Conservation (phyloP, 2,797 vertebrate genomes). For the Lateolabrax maculatus region DNA sequence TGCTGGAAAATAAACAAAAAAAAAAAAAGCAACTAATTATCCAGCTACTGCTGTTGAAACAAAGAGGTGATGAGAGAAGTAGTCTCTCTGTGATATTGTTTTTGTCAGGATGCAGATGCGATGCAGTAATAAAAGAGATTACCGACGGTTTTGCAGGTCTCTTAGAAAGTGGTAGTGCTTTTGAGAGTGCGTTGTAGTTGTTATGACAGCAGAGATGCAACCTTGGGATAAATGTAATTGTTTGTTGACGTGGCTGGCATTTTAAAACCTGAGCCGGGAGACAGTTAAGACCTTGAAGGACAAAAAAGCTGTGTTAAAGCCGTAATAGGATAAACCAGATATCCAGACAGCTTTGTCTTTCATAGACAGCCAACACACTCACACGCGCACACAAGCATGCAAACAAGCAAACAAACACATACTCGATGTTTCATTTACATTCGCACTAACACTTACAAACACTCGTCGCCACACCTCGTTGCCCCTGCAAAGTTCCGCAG, state of each 20-base stretch:
- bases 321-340: conserved; percentile 63
- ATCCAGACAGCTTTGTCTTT: conserved; percentile 47
- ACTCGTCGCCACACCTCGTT: conserved; percentile 31
- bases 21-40: conserved; percentile 51
- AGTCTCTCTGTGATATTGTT: conserved; percentile 8
- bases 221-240: conserved; percentile 70
- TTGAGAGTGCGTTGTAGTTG: conserved; percentile 43
- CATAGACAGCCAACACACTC: conserved; percentile 26
- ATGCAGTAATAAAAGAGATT: conserved; percentile 32
- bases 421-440: conserved; percentile 41
- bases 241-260: conserved; percentile 56
- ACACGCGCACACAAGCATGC: neutral
- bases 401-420: conserved; percentile 4
- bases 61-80: conserved; percentile 48
- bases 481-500: conserved; percentile 34
- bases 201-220: conserved; percentile 56
- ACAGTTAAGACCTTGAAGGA: conserved; percentile 64
- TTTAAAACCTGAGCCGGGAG: conserved; percentile 44
- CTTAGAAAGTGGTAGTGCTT: conserved; percentile 22
- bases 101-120: conserved; percentile 36
- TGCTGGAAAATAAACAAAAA: neutral
- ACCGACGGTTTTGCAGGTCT: conserved; percentile 15
- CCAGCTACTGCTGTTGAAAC: conserved; percentile 41
- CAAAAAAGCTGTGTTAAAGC: conserved; percentile 54
- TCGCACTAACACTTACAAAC: conserved; percentile 24